phyloP scores from a whole-genome alignment of 2,113 vertebrate species.

The Rutilus rutilus region DNA sequence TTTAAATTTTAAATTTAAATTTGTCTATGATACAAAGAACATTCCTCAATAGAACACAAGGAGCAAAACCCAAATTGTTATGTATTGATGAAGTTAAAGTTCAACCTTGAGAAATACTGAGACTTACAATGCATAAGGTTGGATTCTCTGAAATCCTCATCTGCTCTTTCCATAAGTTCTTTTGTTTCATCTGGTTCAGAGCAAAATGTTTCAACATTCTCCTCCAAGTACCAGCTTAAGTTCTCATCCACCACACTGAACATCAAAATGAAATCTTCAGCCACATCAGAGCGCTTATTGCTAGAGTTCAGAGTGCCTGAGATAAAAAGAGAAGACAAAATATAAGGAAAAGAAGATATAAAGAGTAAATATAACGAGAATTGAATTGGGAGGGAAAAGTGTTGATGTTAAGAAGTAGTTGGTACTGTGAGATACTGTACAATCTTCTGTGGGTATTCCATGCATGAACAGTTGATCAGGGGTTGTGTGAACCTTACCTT shows the following conservation, averaged over 20 bases:
- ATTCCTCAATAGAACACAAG: neutral
- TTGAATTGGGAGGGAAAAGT: neutral
- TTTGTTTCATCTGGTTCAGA: slow-evolving; percentile 73
- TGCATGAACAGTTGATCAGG: neutral
- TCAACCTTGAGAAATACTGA: slow-evolving; percentile 72
- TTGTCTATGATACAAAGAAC: neutral
- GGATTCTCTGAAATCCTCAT: slow-evolving; percentile 85
- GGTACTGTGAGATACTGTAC: neutral
- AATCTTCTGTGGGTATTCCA: neutral
- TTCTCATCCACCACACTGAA: slow-evolving; percentile 93
- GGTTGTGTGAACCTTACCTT: slow-evolving; percentile 75
- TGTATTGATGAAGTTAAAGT: no score
- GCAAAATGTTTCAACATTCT: slow-evolving; percentile 85
- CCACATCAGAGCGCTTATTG: slow-evolving; percentile 77
- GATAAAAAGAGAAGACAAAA: neutral
- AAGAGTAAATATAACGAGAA: no score
- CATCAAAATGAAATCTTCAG: slow-evolving; percentile 88
- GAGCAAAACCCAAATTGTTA: neutral
- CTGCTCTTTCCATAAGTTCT: neutral
- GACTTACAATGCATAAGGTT: slow-evolving; percentile 92
- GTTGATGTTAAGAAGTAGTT: neutral
- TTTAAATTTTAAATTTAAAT: neutral
- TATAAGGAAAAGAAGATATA: neutral
- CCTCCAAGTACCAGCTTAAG: slow-evolving; percentile 90
- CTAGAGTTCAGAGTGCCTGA: slow-evolving; percentile 27